These are phyloP conservation scores for Falco columbarius DNA, from an alignment of 2,797 vertebrate genomes.

Conservation along the genomic window DNA sequence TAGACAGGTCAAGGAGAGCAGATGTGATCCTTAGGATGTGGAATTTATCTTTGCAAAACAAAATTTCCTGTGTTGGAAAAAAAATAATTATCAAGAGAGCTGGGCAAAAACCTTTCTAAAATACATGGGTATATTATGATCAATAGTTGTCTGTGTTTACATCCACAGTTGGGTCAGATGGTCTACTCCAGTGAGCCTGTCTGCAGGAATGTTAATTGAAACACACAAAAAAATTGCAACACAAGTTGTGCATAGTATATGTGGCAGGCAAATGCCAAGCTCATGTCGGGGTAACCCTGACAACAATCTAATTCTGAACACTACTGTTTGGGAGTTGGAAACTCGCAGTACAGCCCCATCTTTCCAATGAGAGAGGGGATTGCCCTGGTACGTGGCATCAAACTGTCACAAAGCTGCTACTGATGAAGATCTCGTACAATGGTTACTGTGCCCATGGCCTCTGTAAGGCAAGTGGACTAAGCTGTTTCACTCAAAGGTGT, in stretches of 20 bases:
- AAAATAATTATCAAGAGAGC: not conserved
- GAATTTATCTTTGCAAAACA: not conserved
- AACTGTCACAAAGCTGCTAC: not conserved
- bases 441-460: not conserved
- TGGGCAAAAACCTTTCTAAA: not conserved
- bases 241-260: not conserved
- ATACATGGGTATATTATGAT: not conserved
- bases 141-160: not conserved
- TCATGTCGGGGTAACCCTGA: not conserved
- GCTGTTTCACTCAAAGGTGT: not conserved
- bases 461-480: not conserved
- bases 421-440: not conserved
- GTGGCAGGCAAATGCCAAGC: not conserved
- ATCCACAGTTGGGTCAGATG: fast-evolving
- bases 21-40: not conserved
- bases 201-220: not conserved
- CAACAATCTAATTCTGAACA: not conserved
- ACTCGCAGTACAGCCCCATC: not conserved
- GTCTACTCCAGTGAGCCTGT: not conserved
- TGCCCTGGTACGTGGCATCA: not conserved
- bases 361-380: not conserved
- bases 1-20: not conserved
- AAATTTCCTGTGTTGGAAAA: not conserved
- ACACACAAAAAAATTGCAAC: not conserved
- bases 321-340: not conserved